A percentile compares a stretch with the other conserved stretches of the same genome.
These are phyloP conservation scores for Drosophila auraria DNA, from an alignment of 1,140 invertebrate genomes.

Conservation along the genomic window DNA sequence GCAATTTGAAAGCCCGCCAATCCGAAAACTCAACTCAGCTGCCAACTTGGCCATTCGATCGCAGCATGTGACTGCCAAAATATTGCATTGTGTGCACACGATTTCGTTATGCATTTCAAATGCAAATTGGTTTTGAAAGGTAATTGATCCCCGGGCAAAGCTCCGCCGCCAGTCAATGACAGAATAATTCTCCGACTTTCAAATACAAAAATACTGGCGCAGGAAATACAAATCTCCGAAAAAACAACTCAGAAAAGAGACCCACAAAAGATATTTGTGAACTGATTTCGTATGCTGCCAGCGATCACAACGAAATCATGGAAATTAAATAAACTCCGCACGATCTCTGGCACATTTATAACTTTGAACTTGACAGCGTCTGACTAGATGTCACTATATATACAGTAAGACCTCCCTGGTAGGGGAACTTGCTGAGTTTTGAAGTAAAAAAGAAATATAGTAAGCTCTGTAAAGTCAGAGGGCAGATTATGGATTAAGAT, in stretches of 20 bases:
- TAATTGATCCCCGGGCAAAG: slow-evolving; percentile 67
- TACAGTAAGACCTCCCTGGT: slow-evolving; percentile 21
- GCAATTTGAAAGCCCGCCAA: slow-evolving; percentile 75
- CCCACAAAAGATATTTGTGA: slow-evolving; percentile 40
- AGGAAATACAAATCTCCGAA: slow-evolving; percentile 52
- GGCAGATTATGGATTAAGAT: neutral
- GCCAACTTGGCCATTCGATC: slow-evolving; percentile 30
- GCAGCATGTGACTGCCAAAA: slow-evolving; percentile 45
- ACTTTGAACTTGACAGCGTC: slow-evolving; percentile 75
- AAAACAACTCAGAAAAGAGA: slow-evolving; percentile 15
- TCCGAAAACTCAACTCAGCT: slow-evolving; percentile 55
- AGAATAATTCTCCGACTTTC: slow-evolving; percentile 77
- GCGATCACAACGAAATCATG: slow-evolving; percentile 42
- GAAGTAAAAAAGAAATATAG: neutral
- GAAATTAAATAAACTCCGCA: slow-evolving; percentile 76
- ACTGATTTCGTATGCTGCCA: slow-evolving; percentile 65
- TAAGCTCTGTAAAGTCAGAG: neutral
- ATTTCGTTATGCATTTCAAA: slow-evolving; percentile 81
- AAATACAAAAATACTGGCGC: slow-evolving; percentile 66
- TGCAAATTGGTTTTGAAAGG: slow-evolving; percentile 82
- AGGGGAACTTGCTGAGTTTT: neutral
- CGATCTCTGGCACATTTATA: slow-evolving; percentile 69
- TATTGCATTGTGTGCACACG: slow-evolving; percentile 73
- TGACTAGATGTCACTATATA: slow-evolving; percentile 23
- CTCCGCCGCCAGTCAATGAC: slow-evolving; percentile 52